Evolutionary conservation across 2,113 vertebrate genomes (phyloP).

Genomic region (Rhizomys pruinosus): DNA sequence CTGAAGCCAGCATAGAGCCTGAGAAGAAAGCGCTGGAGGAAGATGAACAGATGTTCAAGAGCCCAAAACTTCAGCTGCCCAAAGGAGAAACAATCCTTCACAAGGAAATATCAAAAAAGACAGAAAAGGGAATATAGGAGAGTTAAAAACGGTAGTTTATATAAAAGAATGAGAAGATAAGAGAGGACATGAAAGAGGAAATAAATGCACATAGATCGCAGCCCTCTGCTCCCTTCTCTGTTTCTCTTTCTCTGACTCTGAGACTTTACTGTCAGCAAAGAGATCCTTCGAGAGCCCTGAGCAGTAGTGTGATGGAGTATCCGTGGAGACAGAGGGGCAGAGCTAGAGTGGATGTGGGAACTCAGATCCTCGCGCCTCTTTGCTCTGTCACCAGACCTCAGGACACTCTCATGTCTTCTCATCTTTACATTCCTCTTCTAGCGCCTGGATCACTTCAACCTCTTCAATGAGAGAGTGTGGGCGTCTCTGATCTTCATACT

Average conservation of each 20-base stretch:
- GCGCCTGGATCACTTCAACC: neutral
- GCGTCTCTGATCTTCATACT: neutral
- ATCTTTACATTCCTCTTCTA: neutral
- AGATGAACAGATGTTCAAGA: neutral
- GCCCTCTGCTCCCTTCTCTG: too few relatives aligned
- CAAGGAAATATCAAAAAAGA: neutral
- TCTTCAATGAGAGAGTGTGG: neutral
- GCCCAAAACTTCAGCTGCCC: neutral
- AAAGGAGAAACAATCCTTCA: neutral
- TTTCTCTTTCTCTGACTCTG: neutral
- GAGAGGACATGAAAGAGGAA: neutral
- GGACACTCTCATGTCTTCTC: too few relatives aligned
- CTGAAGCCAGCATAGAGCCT: too few relatives aligned
- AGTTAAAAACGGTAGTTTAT: too few relatives aligned
- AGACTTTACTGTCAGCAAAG: neutral
- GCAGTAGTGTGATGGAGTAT: neutral
- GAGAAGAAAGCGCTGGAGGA: too few relatives aligned
- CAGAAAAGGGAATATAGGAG: neutral
- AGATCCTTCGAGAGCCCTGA: fast-evolving
- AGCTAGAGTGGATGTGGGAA: neutral
- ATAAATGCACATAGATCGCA: neutral
- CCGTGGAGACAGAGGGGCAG: neutral
- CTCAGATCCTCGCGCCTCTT: neutral
- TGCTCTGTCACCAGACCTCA: neutral
- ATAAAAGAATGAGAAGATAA: neutral